Base-by-base conservation (phyloP, 1,140 invertebrate genomes). In the Trachymyrmex septentrionalis region DNA sequence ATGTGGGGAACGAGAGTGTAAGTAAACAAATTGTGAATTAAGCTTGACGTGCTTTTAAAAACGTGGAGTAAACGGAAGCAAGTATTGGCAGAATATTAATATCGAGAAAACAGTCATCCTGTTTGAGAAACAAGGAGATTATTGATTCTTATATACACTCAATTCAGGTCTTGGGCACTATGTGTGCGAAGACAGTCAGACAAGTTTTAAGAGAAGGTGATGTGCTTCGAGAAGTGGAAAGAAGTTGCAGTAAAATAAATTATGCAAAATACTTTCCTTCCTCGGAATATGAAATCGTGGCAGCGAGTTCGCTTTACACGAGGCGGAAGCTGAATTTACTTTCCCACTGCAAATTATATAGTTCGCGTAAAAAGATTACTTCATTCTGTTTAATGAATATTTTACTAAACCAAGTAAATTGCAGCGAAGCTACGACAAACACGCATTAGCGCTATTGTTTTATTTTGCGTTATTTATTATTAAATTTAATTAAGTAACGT, bases 221-320 rank as follows among this genome's bases (percentile, higher is more conserved):
- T 88, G 87, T 69, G 87, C 67, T 19, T 61, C 10, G 38, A 44
- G 34, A n/a, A 24, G 14, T 88, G 87, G 78, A 89, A 91, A 90
- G 90, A 91, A 90, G 92, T 92, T 90, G 86, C 90, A 93, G 91
- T 92, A 93, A 94, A 94, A 93, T 93, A 93, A 94, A 93, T 93
- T 94, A 94, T 93, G 93, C 91, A 94, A 93, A 94, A 93, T 93
- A 94, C 91, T 93, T 94, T 94, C 88, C 91, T 93, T 92, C 90
- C 90, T 90, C 76, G 87, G 91, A 93, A 94, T 94, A 93, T 94
- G 90, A 93, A 94, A 94, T 93, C 91, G 89, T 84, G 88, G 61
- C 66, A 38, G 64, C 78, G 67, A 88, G 88, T 88, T 77, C 90
- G 76, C 77, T 91, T 92, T 89, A 93, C 92, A 92, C 91, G 92